Evolutionary conservation across 2,113 vertebrate genomes (phyloP).

Genomic region (Clarias macrocephalus): DNA sequence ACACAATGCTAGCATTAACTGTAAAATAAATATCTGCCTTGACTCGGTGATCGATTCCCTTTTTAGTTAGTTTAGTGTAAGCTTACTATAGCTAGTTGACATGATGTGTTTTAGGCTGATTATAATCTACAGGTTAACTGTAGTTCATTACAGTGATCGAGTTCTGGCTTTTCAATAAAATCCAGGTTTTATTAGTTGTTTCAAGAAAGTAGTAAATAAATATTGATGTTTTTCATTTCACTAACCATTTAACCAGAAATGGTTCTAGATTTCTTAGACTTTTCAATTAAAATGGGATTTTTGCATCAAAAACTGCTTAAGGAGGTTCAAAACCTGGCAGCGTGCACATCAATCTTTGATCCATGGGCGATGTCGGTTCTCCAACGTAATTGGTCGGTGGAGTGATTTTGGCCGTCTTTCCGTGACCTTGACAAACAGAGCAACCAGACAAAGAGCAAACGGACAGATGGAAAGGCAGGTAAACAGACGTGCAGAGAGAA

Average conservation of each 20-base stretch:
- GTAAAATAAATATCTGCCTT: background rate
- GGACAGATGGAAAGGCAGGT: conserved; percentile 42
- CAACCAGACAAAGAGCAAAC: conserved; percentile 46
- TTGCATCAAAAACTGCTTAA: background rate
- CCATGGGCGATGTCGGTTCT: conserved; percentile 23
- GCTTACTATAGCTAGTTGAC: background rate
- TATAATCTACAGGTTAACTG: background rate
- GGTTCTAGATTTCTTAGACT: background rate
- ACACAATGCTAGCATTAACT: background rate
- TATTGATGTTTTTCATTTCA: background rate
- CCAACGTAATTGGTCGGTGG: conserved; percentile 33
- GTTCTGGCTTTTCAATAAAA: background rate
- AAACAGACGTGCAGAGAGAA: conserved; percentile 23
- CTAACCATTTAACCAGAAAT: background rate
- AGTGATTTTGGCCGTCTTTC: conserved; percentile 30
- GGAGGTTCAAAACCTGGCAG: background rate
- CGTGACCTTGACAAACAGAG: conserved; percentile 44
- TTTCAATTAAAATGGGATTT: background rate
- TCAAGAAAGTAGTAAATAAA: background rate
- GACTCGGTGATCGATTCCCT: background rate
- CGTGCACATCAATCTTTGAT: conserved; percentile 40
- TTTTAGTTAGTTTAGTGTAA: background rate
- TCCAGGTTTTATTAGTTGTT: too few relatives aligned
- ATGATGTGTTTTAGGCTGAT: background rate
- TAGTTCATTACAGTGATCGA: background rate